Conservation (phyloP, 2,113 vertebrate genomes). For the Alligator sinensis region DNA sequence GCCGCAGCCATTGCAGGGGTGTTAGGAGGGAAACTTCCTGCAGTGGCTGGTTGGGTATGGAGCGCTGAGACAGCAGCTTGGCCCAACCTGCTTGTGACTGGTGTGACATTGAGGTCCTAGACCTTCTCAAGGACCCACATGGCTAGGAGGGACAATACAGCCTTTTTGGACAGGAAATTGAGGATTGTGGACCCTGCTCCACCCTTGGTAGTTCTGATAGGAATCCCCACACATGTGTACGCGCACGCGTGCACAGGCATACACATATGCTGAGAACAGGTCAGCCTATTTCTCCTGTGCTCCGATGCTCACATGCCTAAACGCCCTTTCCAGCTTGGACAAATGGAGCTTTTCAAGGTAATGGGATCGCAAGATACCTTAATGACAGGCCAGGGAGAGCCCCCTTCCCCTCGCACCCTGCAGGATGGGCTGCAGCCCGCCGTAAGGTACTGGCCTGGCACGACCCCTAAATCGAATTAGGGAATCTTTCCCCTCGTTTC, state of each 20-base stretch:
- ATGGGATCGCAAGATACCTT: not conserved
- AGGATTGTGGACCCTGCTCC: no score
- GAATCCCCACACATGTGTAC: not conserved
- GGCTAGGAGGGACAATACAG: not conserved
- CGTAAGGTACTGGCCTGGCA: not conserved
- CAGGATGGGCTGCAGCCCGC: not conserved
- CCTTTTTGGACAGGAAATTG: not conserved
- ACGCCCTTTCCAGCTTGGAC: conserved; percentile 20
- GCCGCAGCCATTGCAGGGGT: not conserved
- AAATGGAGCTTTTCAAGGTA: conserved; percentile 57
- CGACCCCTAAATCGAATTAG: not conserved
- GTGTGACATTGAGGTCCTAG: not conserved
- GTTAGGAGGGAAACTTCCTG: not conserved
- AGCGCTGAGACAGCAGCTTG: not conserved
- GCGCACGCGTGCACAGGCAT: not conserved
- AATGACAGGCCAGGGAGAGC: not conserved
- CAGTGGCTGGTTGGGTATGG: not conserved
- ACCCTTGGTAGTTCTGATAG: no score
- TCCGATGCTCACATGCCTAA: not conserved
- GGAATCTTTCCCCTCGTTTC: not conserved
- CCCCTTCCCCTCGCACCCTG: not conserved
- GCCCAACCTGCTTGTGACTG: not conserved
- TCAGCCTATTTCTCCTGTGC: not conserved
- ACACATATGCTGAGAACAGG: not conserved
- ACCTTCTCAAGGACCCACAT: not conserved